These are phyloP conservation scores for Drosophila hamatofila DNA, from an alignment of 2,888 invertebrate species.

Conservation along the genomic window DNA sequence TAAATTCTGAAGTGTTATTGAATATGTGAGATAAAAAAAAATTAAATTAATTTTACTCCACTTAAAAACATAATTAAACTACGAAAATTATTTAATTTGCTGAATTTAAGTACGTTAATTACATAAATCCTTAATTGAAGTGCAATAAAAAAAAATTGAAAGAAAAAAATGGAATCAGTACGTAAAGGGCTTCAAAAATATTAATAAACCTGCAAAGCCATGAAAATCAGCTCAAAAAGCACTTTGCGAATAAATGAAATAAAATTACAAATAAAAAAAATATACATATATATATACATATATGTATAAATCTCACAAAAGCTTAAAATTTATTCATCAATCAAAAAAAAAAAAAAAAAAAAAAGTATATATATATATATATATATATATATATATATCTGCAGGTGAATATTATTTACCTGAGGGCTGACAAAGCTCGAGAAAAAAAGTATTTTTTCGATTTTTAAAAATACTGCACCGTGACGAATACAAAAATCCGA, in stretches of 20 bases:
- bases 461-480: conserved; percentile 18
- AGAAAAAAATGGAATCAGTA: neutral
- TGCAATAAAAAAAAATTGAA: neutral
- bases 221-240: conserved; percentile 9
- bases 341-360: no score
- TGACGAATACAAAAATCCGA: conserved; percentile 27
- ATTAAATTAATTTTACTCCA: neutral
- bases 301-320: conserved; percentile 2
- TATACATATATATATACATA: neutral
- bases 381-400: neutral
- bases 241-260: conserved; percentile 1
- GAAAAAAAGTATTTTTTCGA: conserved; percentile 11
- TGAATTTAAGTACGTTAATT: neutral
- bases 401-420: conserved; percentile 21
- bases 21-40: neutral
- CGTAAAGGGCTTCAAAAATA: neutral
- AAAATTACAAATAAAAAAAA: neutral
- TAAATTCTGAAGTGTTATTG: conserved; percentile 1
- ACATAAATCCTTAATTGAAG: neutral
- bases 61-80: neutral
- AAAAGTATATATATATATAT: neutral
- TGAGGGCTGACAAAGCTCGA: neutral
- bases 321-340: conserved; percentile 12
- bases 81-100: neutral
- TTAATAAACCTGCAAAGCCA: neutral